Evolutionary conservation across 2,113 vertebrate genomes (phyloP), one percentile per base, ranked within the genome.

Genomic region (Caranx melampygus): DNA sequence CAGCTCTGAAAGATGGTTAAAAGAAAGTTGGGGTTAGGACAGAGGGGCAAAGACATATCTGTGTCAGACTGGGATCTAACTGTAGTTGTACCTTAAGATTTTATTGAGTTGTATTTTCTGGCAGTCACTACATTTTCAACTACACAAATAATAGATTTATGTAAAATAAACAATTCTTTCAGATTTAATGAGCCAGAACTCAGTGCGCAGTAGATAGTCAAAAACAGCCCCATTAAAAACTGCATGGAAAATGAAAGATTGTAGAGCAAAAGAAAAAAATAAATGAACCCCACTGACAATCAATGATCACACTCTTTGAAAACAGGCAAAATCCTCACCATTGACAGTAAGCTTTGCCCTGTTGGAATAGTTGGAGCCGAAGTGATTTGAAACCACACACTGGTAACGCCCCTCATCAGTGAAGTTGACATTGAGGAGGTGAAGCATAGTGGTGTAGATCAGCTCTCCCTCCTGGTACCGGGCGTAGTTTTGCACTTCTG

Each of bases 311-410:
- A 10, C 15, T 79, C 31, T 40, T 40, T 60, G 37, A 35, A 71
- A 37, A 42, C 1, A 0, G 12, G n/a, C 3, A 61, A 12, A 42
- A 34, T 18, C 40, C 96, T 90, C 93, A 99, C 98, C 98, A 49
- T 99, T 97, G 33, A 99, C 97, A 3, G 97, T 99, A n/a, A 99
- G 97, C 89, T 94, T 97, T 87, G 98, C 98, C 92, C 97, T 97
- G 90, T 95, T 91, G 42, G 98, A 99, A 88, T 98, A 99, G 42
- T 98, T 97, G 12, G 97, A 97, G 34, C 98, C 98, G 8, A 99
- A 99, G 89, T 99, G 97, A 92, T 99, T 99, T 79, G 98, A 99
- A 90, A 99, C 98, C 88, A 99, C 97, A 35, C 98, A 99, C 87
- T 99, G 98, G 76, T 99, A 99, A 87, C 95, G 96, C 12, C 98